A percentile compares a stretch with the other conserved stretches of the same genome.
Evolutionary conservation across 2,888 invertebrate genomes (phyloP).

Genomic region (Cataglyphis albicans): DNA sequence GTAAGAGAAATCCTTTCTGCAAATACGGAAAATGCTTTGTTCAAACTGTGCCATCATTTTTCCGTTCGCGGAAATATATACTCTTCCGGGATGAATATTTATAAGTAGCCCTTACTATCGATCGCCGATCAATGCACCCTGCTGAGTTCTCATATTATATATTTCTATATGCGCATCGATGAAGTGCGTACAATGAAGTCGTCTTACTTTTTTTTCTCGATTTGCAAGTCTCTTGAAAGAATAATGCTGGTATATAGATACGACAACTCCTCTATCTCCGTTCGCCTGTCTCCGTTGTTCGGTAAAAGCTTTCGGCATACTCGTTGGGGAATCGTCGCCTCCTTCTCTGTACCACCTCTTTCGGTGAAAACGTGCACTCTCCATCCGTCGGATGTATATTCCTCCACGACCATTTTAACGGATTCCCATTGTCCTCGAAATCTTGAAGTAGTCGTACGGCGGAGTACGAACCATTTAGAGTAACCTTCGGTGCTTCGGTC

Average conservation of each 20-base stretch:
- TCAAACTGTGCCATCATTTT: neutral
- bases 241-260: constrained; percentile 66
- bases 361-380: constrained; percentile 62
- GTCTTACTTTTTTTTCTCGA: constrained; percentile 46
- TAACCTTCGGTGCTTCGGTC: constrained; percentile 29
- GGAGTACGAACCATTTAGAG: constrained; percentile 66
- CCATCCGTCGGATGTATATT: constrained; percentile 55
- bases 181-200: constrained; percentile 66
- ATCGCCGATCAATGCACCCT: neutral
- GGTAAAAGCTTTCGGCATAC: constrained; percentile 71
- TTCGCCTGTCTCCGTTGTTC: constrained; percentile 54
- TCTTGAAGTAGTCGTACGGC: constrained; percentile 24
- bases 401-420: constrained; percentile 66
- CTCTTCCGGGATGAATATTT: constrained; percentile 10
- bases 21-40: constrained; percentile 10
- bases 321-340: constrained; percentile 56
- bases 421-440: constrained; percentile 58
- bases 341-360: constrained; percentile 36
- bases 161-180: constrained; percentile 64
- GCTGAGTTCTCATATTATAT: constrained; percentile 23
- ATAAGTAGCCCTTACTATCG: neutral
- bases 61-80: constrained; percentile 5
- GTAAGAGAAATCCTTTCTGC: neutral
- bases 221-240: constrained; percentile 73
- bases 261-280: constrained; percentile 55